phyloP scores from a whole-genome alignment of 2,113 vertebrate species.

The Oryzias melastigma region DNA sequence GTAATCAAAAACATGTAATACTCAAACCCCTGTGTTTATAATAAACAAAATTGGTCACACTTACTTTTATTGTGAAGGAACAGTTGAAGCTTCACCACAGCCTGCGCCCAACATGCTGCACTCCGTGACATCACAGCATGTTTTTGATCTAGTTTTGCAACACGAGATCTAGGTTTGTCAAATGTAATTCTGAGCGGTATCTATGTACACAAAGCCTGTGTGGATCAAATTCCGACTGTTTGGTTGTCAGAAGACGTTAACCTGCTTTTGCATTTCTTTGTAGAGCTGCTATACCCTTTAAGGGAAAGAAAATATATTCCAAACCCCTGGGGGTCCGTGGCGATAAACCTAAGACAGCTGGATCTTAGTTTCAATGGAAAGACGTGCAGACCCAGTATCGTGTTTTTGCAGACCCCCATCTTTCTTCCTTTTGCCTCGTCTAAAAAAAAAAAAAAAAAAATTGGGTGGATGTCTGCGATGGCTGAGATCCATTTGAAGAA shows the following conservation, averaged over 20 bases:
- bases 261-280: conserved; percentile 25
- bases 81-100: no score
- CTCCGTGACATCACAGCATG: no score
- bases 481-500: conserved; percentile 63
- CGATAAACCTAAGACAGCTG: conserved; percentile 28
- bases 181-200: neutral
- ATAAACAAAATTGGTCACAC: no score
- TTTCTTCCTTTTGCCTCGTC: conserved; percentile 55
- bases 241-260: conserved; percentile 31
- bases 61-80: no score
- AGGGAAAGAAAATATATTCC: conserved; percentile 37
- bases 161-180: no score
- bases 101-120: no score
- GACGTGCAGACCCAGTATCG: conserved; percentile 20
- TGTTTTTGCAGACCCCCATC: conserved; percentile 54
- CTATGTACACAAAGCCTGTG: conserved; percentile 11
- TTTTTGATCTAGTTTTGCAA: no score
- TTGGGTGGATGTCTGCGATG: conserved; percentile 68
- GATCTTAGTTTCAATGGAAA: conserved; percentile 33
- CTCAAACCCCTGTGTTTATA: no score
- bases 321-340: conserved; percentile 39
- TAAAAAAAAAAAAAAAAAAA: conserved; percentile 50
- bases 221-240: conserved; percentile 21
- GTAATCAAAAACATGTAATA: no score
- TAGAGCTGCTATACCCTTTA: conserved; percentile 26